Conservation (phyloP, 2,888 invertebrate genomes). For the Eristalinus aeneus region DNA sequence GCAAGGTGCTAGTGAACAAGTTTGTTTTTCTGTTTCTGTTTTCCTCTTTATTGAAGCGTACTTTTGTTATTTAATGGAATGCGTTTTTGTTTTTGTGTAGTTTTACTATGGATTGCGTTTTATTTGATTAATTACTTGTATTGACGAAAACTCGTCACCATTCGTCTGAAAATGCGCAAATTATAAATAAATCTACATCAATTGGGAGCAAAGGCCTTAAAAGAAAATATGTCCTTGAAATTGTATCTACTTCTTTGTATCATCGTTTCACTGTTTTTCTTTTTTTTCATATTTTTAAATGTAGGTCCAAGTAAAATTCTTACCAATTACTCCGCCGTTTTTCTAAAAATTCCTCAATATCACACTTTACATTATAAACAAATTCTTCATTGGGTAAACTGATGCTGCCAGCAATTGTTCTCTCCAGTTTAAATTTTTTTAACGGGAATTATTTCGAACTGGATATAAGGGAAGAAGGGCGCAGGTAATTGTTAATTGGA, state of each 20-base stretch:
- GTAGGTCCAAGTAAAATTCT: slow-evolving; percentile 63
- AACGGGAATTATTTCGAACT: slow-evolving; percentile 6
- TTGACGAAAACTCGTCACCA: neutral
- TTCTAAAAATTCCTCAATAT: slow-evolving; percentile 79
- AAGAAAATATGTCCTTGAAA: slow-evolving; percentile 65
- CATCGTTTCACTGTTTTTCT: slow-evolving; percentile 2
- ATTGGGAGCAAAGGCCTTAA: slow-evolving; percentile 65
- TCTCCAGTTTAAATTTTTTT: slow-evolving; percentile 72
- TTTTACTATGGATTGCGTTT: slow-evolving; percentile 34
- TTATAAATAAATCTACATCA: neutral
- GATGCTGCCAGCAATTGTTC: slow-evolving; percentile 75
- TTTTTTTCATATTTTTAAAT: neutral
- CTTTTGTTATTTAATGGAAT: slow-evolving; percentile 52
- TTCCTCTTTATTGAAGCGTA: slow-evolving; percentile 14
- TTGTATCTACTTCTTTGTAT: slow-evolving; percentile 46
- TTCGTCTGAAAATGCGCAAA: neutral
- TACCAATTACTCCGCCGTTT: slow-evolving; percentile 78
- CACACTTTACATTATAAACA: slow-evolving; percentile 79
- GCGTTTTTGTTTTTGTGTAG: slow-evolving; percentile 9
- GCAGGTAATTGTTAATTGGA: neutral
- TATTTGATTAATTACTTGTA: slow-evolving; percentile 14
- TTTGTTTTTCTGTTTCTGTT: slow-evolving; percentile 30
- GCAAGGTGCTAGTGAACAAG: slow-evolving; percentile 66
- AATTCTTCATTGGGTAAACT: slow-evolving; percentile 80
- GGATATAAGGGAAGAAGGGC: neutral